These are phyloP conservation scores for Tragelaphus imberbis DNA, from an alignment of 2,113 vertebrate species.

Conservation along the genomic window DNA sequence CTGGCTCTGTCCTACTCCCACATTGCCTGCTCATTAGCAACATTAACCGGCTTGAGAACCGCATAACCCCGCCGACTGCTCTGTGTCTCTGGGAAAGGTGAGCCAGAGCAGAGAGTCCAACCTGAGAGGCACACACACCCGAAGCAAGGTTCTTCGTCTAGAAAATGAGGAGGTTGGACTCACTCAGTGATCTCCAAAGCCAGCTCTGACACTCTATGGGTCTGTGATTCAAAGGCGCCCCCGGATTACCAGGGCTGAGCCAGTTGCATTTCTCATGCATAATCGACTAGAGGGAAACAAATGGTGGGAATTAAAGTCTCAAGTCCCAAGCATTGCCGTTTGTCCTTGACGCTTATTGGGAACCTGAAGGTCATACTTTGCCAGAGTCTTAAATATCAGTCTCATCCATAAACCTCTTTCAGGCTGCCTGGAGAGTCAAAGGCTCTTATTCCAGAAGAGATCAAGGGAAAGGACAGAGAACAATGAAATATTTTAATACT, in stretches of 20 bases:
- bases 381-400: constrained; percentile 52
- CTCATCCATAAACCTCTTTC: constrained; percentile 37
- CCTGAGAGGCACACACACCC: neutral
- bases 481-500: constrained; percentile 10
- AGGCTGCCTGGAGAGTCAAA: neutral
- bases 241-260: constrained; percentile 7
- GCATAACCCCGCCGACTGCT: neutral
- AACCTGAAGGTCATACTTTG: constrained; percentile 51
- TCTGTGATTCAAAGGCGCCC: neutral
- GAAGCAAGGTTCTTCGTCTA: neutral
- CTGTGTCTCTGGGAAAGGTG: neutral
- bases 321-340: neutral
- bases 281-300: constrained; percentile 25
- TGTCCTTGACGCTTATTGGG: constrained; percentile 26
- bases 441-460: constrained; percentile 21
- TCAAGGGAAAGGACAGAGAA: neutral
- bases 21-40: neutral
- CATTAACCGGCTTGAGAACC: neutral
- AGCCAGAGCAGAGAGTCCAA: neutral
- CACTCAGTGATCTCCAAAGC: neutral
- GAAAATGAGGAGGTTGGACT: neutral
- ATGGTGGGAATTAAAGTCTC: constrained; percentile 55
- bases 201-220: neutral
- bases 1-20: neutral
- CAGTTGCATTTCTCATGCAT: neutral